Conservation (phyloP, 2,797 vertebrate genomes). For the Coccyzus lansbergi region DNA sequence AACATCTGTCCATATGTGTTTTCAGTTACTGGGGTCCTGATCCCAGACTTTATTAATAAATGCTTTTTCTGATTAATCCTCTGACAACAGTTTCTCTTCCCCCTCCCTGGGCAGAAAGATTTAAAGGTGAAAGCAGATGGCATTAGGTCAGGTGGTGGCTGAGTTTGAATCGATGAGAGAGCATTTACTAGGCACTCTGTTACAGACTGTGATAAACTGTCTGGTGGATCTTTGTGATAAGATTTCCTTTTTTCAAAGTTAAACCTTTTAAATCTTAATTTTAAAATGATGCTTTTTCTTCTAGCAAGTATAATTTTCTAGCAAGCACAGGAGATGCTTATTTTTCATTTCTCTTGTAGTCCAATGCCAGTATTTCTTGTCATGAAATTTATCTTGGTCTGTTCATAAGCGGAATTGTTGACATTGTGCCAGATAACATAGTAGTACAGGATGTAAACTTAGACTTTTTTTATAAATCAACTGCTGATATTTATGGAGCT, state of each 20-base stretch:
- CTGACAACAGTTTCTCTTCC: background rate
- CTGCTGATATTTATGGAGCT: background rate
- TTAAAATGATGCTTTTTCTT: background rate
- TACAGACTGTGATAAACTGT: background rate
- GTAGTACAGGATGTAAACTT: background rate
- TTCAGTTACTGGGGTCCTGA: background rate
- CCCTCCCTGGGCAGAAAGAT: no score
- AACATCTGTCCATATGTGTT: background rate
- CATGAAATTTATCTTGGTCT: background rate
- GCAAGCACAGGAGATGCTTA: background rate
- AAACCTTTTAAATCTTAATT: background rate
- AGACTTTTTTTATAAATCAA: background rate
- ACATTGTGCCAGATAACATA: background rate
- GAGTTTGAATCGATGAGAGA: background rate
- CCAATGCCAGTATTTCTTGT: background rate
- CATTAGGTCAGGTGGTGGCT: background rate
- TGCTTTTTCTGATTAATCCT: background rate
- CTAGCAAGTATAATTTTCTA: background rate
- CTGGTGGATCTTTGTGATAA: background rate
- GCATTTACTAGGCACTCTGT: background rate
- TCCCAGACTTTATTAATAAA: background rate
- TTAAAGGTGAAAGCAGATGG: background rate
- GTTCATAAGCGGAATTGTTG: background rate
- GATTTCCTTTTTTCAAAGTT: background rate
- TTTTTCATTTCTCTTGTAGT: background rate